Evolutionary conservation across 1,140 invertebrate genomes (phyloP).

Genomic region (Venustaconcha ellipsiformis): DNA sequence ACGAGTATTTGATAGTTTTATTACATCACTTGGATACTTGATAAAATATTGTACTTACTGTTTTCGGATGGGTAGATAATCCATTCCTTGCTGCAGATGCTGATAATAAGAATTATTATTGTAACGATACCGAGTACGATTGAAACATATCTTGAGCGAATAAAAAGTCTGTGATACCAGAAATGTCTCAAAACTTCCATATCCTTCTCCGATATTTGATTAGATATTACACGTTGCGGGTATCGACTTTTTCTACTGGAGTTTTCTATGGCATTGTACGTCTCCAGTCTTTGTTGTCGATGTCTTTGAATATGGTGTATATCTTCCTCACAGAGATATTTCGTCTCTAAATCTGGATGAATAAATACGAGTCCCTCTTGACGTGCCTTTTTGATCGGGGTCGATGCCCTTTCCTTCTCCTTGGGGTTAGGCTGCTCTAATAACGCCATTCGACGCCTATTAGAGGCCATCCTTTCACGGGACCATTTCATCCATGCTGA

Average conservation of each 20-base stretch:
- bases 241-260: slow-evolving; percentile 47
- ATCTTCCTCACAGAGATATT: slow-evolving; percentile 61
- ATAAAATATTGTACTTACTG: slow-evolving; percentile 19
- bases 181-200: slow-evolving; percentile 59
- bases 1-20: too few species aligned
- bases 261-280: slow-evolving; percentile 58
- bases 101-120: slow-evolving; percentile 22
- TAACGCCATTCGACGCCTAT: slow-evolving; percentile 51
- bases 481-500: slow-evolving; percentile 66
- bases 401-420: slow-evolving; percentile 54
- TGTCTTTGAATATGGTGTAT: slow-evolving; percentile 58
- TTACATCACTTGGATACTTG: too few species aligned
- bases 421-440: slow-evolving; percentile 51
- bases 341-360: slow-evolving; percentile 59
- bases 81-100: slow-evolving; percentile 24
- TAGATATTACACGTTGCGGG: slow-evolving; percentile 39
- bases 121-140: slow-evolving; percentile 41
- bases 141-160: slow-evolving; percentile 52
- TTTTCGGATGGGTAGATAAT: slow-evolving; percentile 19
- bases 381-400: slow-evolving; percentile 65
- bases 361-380: slow-evolving; percentile 65
- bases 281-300: slow-evolving; percentile 54
- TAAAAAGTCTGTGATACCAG: slow-evolving; percentile 64
- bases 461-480: slow-evolving; percentile 57
- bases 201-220: slow-evolving; percentile 53